Evolutionary conservation across 1,140 invertebrate genomes (phyloP), one percentile per base, ranked within the genome.

Genomic region (Samia ricini): DNA sequence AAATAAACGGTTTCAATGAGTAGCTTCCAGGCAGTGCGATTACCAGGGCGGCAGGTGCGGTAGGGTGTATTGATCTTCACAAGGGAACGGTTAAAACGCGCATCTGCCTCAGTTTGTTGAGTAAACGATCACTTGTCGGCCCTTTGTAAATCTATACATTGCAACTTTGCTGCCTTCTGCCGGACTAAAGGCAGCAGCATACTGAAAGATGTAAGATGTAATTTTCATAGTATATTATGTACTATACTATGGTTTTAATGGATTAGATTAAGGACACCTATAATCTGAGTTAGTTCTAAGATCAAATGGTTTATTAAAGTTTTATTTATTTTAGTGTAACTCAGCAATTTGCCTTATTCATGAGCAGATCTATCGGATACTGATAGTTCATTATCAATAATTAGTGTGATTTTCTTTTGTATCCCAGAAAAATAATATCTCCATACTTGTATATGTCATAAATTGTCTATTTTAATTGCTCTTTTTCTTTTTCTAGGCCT

Each of bases 111-210:
- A 68, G 65, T 74, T 74, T 77, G 64, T 68, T 60, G 51, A 74
- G 73, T 60, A 69, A 74, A 76, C 71, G 60, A 51, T 63, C 61
- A 65, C 61, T 68, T 56, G 56, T 26, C 67, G 64, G 76, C 64
- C 65, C 76, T 77, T 81, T 81, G 71, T 67, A 64, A 72, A 65
- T 66, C 64, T 64, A 77, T 71, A 73, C 56, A 71, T 71, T 75
- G 71, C 68, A 71, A 63, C 57, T 67, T 63, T 60, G 60, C 12
- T 10, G 48, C 20, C 60, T 22, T 21, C 59, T 54, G 7, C 54
- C 48, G n/a, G 49, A 15, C 49, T 58, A 10, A 1, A 58, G 60
- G 36, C 7, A 24, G 22, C 19, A 10, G 4, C 21, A 57, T 18
- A 57, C 8, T 36, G 18, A 12, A 42, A 57, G 56, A 57, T 33